Percentiles rank a stretch among this genome's conserved stretches.
Conservation (phyloP, 2,797 vertebrate genomes). For the Florisuga fusca region DNA sequence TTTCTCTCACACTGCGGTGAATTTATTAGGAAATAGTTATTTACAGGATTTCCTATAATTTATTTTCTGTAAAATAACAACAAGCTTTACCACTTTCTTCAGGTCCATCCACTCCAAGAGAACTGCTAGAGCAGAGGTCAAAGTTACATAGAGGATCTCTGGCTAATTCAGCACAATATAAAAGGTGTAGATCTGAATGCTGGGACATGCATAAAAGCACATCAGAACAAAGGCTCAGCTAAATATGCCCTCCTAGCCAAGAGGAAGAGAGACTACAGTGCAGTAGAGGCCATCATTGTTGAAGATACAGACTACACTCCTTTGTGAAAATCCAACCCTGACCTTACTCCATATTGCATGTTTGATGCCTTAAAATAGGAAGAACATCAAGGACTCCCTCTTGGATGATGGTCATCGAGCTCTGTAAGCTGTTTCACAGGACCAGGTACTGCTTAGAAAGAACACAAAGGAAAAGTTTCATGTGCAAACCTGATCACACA, state of each 20-base stretch:
- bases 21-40: not conserved
- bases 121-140: not conserved
- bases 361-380: not conserved
- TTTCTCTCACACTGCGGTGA: not conserved
- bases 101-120: not conserved
- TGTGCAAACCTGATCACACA: rapidly evolving
- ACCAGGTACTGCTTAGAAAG: not conserved
- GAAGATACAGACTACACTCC: not conserved
- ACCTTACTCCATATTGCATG: not conserved
- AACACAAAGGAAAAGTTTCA: not conserved
- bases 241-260: not conserved
- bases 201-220: rapidly evolving
- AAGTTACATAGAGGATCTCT: not conserved
- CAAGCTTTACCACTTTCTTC: not conserved
- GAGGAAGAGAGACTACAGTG: not conserved
- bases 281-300: not conserved
- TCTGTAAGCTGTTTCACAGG: not conserved
- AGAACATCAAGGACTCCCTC: not conserved
- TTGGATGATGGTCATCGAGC: not conserved
- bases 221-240: not conserved
- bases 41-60: not conserved
- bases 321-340: not conserved
- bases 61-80: not conserved
- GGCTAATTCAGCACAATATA: not conserved
- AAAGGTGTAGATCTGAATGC: not conserved